These are phyloP conservation scores for Caenorhabditis remanei DNA, from an alignment of 1,140 invertebrate species.

Conservation along the genomic window DNA sequence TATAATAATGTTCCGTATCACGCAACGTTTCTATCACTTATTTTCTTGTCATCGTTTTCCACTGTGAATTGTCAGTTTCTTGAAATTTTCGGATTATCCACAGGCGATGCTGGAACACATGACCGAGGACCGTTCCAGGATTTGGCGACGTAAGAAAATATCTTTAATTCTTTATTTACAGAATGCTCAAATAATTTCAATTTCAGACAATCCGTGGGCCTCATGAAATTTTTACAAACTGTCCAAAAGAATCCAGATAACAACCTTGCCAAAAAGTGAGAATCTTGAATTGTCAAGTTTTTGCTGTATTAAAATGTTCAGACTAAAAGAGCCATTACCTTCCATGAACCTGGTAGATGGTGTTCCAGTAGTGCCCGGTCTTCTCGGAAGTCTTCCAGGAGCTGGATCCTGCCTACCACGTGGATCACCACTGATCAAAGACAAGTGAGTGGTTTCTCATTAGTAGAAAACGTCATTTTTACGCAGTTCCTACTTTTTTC, in stretches of 20 bases:
- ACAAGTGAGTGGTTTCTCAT: slow-evolving; percentile 44
- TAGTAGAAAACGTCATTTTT: background rate
- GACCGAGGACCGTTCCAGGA: slow-evolving; percentile 53
- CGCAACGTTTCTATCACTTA: slow-evolving; percentile 21
- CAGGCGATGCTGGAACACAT: slow-evolving; percentile 58
- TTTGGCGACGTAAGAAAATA: slow-evolving; percentile 55
- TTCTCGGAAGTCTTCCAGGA: slow-evolving; percentile 60
- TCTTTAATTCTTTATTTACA: no score
- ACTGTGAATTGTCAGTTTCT: slow-evolving; percentile 54
- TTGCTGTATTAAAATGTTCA: background rate
- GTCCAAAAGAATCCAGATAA: slow-evolving; percentile 61
- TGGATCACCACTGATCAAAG: slow-evolving; percentile 57
- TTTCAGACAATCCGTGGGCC: slow-evolving; percentile 63
- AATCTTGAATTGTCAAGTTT: background rate
- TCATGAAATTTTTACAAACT: slow-evolving; percentile 61
- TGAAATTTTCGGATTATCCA: slow-evolving; percentile 63
- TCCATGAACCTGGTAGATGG: slow-evolving; percentile 58
- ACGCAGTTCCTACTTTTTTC: background rate
- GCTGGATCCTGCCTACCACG: slow-evolving; percentile 62
- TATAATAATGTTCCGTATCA: slow-evolving; percentile 52
- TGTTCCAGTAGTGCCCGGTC: slow-evolving; percentile 57
- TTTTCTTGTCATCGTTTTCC: background rate
- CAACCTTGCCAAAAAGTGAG: slow-evolving; percentile 60
- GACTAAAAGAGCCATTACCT: slow-evolving; percentile 58
- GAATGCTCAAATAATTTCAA: background rate